phyloP scores from a whole-genome alignment of 1,140 invertebrate species.

The Bombus pyrosoma region DNA sequence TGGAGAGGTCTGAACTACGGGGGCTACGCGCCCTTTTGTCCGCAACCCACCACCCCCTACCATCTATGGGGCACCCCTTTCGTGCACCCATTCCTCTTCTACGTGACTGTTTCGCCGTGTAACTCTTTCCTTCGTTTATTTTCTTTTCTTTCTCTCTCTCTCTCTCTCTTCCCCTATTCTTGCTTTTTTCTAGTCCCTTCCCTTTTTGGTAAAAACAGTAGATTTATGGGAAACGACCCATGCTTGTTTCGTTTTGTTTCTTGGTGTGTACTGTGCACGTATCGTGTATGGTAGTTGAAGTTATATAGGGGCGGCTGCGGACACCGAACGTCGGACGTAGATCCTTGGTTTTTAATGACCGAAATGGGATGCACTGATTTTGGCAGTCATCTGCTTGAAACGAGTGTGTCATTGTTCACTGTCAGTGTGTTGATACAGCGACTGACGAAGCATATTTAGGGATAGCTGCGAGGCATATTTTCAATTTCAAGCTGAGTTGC shows the following conservation, averaged over 20 bases:
- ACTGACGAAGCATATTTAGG: too few species aligned
- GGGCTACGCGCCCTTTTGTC: slow-evolving; percentile 55
- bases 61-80: slow-evolving; percentile 36
- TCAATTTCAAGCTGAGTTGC: background rate
- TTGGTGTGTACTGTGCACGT: too few species aligned
- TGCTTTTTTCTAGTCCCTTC: background rate
- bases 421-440: background rate
- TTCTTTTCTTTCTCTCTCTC: background rate
- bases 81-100: slow-evolving; percentile 21
- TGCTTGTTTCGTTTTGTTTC: background rate
- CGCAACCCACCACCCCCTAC: slow-evolving; percentile 1
- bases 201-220: background rate
- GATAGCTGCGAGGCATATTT: background rate
- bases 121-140: slow-evolving; percentile 29
- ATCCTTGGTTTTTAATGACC: background rate
- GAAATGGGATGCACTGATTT: slow-evolving; percentile 18
- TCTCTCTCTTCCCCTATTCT: background rate
- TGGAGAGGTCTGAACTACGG: slow-evolving; percentile 70
- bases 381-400: background rate
- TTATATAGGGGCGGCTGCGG: background rate
- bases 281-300: too few species aligned
- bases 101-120: slow-evolving; percentile 13
- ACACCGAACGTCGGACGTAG: background rate
- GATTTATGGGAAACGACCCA: background rate
- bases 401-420: background rate